Base-by-base conservation (phyloP, 2,113 vertebrate species). In the Pygoscelis antarcticus region DNA sequence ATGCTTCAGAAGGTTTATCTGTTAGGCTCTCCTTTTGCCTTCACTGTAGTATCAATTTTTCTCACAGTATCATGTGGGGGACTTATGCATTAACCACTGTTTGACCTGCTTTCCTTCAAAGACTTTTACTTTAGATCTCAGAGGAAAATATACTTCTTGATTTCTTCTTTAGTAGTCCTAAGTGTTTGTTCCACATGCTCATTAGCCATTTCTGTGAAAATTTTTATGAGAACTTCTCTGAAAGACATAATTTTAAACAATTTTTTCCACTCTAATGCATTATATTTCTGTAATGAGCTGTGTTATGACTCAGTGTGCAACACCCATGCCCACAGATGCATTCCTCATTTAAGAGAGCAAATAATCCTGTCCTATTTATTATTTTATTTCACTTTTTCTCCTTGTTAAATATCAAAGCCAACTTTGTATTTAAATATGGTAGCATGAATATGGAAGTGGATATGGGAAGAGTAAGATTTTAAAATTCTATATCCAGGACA, bases 61-160 rank as follows among this genome's bases (percentile, higher is more conserved):
- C 85, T n/a, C 34, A 75, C 16, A 10, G 34, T 82, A 52, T 69
- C 57, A 20, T 34, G 11, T 47, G 10, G 11, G 14, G 6, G 10
- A 54, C 25, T 65, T 81, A 26, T 2, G 60, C 4, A 34, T 81
- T 68, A 61, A 92, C 11, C 16, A 40, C 47, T 89, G 3, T 74
- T 78, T 95, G 38, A 74, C 16, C 54, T 64, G 21, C 10, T 94
- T 89, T 72, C 17, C 22, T 94, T 76, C 81, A 77, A 75, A 89
- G 29, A 27, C 19, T 42, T 14, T 91, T 1, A 3, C 25, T 95
- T 93, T 49, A 91, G 18, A 38, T 55, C 54, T 94, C n/a, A 69
- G 74, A 65, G 14, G 27, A 83, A 91, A 91, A 87, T 16, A 54
- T 17, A 42, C 4, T 7, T 61, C 47, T 79, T 49, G 2, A 60